phyloP scores from a whole-genome alignment of 1,140 invertebrate genomes.

The Brachionus manjavacas region DNA sequence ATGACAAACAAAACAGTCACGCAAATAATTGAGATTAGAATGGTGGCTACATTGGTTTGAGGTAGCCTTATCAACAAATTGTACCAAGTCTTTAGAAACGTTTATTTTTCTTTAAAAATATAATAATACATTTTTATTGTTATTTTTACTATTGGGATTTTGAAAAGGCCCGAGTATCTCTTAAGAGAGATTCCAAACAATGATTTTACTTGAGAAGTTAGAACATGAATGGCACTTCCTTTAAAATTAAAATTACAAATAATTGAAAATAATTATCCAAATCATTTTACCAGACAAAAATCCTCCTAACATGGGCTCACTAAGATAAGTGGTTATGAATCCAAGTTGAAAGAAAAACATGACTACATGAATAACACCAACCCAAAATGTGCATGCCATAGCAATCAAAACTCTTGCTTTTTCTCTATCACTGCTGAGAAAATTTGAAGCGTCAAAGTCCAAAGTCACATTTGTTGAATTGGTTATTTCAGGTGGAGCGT shows the following conservation, averaged over 20 bases:
- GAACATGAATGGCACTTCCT: constrained; percentile 57
- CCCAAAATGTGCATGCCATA: constrained; percentile 22
- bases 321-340: constrained; percentile 58
- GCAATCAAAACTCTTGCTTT: constrained; percentile 7
- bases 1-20: constrained; percentile 52
- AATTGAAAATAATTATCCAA: background rate
- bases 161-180: constrained; percentile 53
- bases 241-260: background rate
- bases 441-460: background rate
- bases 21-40: constrained; percentile 50
- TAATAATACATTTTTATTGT: no score
- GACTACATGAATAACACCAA: constrained; percentile 48
- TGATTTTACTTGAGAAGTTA: constrained; percentile 58
- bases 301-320: constrained; percentile 58
- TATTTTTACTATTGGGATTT: constrained; percentile 56
- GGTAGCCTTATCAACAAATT: background rate
- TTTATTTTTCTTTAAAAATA: background rate
- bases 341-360: constrained; percentile 58
- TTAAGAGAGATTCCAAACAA: constrained; percentile 54
- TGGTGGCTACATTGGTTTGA: constrained; percentile 36
- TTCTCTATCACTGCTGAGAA: constrained; percentile 5
- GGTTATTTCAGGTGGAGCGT: background rate
- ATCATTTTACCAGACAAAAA: constrained; percentile 57
- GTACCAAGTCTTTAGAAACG: background rate
- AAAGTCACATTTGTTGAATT: background rate